These are phyloP conservation scores for Notolabrus celidotus DNA, from an alignment of 2,797 vertebrate species.

Conservation along the genomic window DNA sequence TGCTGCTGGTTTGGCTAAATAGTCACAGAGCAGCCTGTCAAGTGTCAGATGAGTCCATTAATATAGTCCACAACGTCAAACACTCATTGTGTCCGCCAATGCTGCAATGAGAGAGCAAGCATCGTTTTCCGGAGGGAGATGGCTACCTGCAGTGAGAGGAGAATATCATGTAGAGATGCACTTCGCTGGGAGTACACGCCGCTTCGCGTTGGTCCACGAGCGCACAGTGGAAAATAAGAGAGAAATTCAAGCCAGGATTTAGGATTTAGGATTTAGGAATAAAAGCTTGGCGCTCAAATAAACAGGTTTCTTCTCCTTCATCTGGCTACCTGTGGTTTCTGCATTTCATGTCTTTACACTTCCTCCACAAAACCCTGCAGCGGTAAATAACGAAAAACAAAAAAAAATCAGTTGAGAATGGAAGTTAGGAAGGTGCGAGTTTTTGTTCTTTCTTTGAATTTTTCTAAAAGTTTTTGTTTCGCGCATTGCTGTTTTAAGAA, in stretches of 20 bases:
- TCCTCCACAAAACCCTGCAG: slow-evolving; percentile 65
- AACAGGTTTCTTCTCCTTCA: slow-evolving; percentile 83
- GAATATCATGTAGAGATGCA: slow-evolving; percentile 65
- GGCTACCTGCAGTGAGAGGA: slow-evolving; percentile 87
- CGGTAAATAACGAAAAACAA: slow-evolving; percentile 37
- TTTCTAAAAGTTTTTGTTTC: slow-evolving; percentile 18
- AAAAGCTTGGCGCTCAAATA: slow-evolving; percentile 85
- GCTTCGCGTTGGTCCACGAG: slow-evolving; percentile 42
- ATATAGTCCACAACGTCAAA: slow-evolving; percentile 75
- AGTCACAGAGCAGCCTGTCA: slow-evolving; percentile 74
- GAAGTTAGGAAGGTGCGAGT: slow-evolving; percentile 17
- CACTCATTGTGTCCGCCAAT: slow-evolving; percentile 45
- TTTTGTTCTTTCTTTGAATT: slow-evolving; percentile 7
- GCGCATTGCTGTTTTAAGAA: neutral
- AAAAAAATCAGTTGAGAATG: slow-evolving; percentile 20
- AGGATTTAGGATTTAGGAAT: slow-evolving; percentile 84
- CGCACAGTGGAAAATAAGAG: slow-evolving; percentile 64
- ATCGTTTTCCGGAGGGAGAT: slow-evolving; percentile 69
- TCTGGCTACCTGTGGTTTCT: slow-evolving; percentile 89
- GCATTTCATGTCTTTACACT: slow-evolving; percentile 84
- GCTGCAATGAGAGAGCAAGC: slow-evolving; percentile 76
- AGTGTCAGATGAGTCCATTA: slow-evolving; percentile 73
- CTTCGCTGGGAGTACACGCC: slow-evolving; percentile 72
- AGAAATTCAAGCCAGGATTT: slow-evolving; percentile 85
- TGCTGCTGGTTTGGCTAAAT: slow-evolving; percentile 64